A percentile compares a stretch with the other conserved stretches of the same genome.
phyloP scores from a whole-genome alignment of 2,113 vertebrate species.

The Lepus timidus region DNA sequence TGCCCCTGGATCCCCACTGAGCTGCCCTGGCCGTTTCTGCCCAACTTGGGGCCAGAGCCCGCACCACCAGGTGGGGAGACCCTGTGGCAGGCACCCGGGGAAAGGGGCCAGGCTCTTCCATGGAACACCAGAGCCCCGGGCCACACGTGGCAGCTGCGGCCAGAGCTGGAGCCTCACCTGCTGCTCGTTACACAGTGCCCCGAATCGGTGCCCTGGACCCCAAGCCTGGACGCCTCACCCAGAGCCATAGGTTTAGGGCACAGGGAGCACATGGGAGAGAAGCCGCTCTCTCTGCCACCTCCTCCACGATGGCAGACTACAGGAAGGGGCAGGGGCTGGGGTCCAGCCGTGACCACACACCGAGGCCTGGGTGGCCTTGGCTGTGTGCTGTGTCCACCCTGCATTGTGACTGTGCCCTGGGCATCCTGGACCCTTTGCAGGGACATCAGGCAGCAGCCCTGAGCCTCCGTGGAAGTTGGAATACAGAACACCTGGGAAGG shows the following conservation, averaged over 20 bases:
- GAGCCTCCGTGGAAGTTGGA: background rate
- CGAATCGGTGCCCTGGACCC: background rate
- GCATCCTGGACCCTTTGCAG: too few relatives aligned
- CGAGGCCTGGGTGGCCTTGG: too few relatives aligned
- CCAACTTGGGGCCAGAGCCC: background rate
- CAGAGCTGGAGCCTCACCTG: background rate
- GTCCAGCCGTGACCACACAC: background rate
- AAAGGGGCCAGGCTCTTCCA: constrained; percentile 3
- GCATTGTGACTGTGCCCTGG: too few relatives aligned
- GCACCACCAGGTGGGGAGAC: background rate
- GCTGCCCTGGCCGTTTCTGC: background rate
- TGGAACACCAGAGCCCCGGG: background rate
- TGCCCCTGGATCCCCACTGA: background rate
- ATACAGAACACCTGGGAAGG: background rate
- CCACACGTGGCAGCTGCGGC: too few relatives aligned
- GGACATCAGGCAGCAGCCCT: too few relatives aligned
- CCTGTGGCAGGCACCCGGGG: background rate
- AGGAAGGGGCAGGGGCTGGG: background rate
- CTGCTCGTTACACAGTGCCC: background rate
- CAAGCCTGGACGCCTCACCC: background rate
- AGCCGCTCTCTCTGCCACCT: background rate
- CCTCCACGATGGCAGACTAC: background rate
- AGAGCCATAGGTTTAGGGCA: background rate
- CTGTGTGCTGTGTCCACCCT: too few relatives aligned
- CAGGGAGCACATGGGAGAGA: background rate